Evolutionary conservation across 2,888 invertebrate genomes (phyloP).

Genomic region (Lycia hirtaria): DNA sequence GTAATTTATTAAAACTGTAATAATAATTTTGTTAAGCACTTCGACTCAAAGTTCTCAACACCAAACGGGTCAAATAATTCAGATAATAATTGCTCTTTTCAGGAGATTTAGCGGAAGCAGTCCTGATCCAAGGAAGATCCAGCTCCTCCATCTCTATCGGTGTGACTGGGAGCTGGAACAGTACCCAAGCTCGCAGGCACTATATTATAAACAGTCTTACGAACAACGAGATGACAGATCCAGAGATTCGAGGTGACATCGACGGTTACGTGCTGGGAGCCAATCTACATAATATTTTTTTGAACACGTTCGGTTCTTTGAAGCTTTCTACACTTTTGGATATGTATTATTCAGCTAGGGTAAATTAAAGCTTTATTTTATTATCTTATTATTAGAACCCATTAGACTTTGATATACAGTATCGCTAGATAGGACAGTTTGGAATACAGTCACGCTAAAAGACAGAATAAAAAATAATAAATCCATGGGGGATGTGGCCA

Average conservation of each 20-base stretch:
- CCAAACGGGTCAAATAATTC: too few relatives aligned
- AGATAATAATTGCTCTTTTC: neutral
- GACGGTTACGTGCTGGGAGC: constrained; percentile 90
- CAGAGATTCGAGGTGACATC: constrained; percentile 91
- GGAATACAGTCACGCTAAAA: too few relatives aligned
- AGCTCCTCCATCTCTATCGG: constrained; percentile 81
- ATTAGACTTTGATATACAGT: too few relatives aligned
- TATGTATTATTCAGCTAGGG: constrained; percentile 91
- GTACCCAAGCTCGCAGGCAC: constrained; percentile 87
- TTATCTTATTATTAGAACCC: too few relatives aligned
- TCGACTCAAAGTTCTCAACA: too few relatives aligned
- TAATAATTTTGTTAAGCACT: too few relatives aligned
- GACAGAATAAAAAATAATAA: too few relatives aligned
- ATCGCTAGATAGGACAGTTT: too few relatives aligned
- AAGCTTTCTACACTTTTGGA: constrained; percentile 91
- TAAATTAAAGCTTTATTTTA: constrained; percentile 48
- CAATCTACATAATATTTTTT: constrained; percentile 78
- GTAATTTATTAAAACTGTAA: too few relatives aligned
- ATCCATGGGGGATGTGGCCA: too few relatives aligned
- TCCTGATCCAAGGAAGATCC: constrained; percentile 86
- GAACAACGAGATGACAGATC: constrained; percentile 89
- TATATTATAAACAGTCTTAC: constrained; percentile 87
- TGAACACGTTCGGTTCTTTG: constrained; percentile 75
- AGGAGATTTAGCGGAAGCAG: constrained; percentile 92
- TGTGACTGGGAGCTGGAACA: constrained; percentile 90